Evolutionary conservation across 2,113 vertebrate species (phyloP), one percentile per base, ranked within the genome.

Genomic region (Caranx melampygus): DNA sequence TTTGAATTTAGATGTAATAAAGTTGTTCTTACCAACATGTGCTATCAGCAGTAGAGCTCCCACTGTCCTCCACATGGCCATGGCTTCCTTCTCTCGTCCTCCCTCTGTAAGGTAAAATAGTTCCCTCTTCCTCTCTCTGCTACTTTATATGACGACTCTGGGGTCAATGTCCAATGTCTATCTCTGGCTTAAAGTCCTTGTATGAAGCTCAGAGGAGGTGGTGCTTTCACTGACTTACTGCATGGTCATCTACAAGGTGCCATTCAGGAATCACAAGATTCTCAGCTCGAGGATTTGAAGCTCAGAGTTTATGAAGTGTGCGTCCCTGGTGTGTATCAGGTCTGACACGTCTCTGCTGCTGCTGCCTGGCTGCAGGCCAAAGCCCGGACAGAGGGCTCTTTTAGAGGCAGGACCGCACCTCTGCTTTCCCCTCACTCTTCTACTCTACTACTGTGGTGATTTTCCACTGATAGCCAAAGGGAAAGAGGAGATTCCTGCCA

Each of bases 101-200:
- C 61, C 58, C 33, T 61, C 20, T 6, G 5, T 33, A 9, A 1
- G 42, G 35, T 65, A 8, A 67, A 88, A 75, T 40, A 40, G n/a
- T 1, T 78, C 59, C 0, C 33, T 44, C 37, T 52, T 37, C 10
- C 33, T 26, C 15, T 59, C 26, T 49, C 4, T 62, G 67, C 37
- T 10, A 3, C 34, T 86, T 87, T 92, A 92, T 88, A 89, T 7
- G 26, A 55, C 2, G 15, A 35, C 26, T 57, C 70, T 33, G 20
- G 42, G 72, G 61, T 81, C 84, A 92, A 89, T 93, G 93, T 92
- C 82, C 91, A 87, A 70, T 75, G 75, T 73, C 49, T 90, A 87
- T 85, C 63, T 62, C 11, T 3, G 0, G 86, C 40, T 34, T 81
- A 87, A 77, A 89, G 90, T 89, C 87, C 84, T 55, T 10, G 0